phyloP scores from a whole-genome alignment of 2,113 vertebrate species.

The Oncorhynchus gorbuscha region DNA sequence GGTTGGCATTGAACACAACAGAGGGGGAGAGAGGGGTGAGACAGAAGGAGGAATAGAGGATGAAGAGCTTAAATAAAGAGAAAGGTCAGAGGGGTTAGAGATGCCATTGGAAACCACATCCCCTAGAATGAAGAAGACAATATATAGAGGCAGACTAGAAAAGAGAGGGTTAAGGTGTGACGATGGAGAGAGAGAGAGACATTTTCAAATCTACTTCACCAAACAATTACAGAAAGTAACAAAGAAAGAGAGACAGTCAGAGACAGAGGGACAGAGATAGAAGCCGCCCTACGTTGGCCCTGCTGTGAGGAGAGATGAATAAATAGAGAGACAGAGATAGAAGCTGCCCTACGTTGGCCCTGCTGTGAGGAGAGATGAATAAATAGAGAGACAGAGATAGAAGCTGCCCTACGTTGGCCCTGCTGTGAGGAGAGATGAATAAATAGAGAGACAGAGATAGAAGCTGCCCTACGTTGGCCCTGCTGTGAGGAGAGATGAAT shows the following conservation, averaged over 20 bases:
- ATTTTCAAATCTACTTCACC: too few relatives aligned
- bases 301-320: not conserved
- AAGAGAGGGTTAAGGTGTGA: not conserved
- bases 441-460: not conserved
- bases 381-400: slow-evolving; percentile 7
- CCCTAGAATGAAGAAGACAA: not conserved
- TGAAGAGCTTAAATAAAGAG: slow-evolving; percentile 40
- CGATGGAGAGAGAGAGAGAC: not conserved
- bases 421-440: not conserved
- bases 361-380: not conserved
- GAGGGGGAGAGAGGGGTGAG: not conserved
- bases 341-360: not conserved
- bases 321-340: not conserved
- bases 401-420: not conserved
- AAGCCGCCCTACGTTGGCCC: not conserved
- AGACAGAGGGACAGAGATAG: not conserved
- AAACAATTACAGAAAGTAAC: not conserved
- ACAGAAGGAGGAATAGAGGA: slow-evolving; percentile 32
- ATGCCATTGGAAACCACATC: slow-evolving; percentile 31
- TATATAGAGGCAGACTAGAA: slow-evolving; percentile 10
- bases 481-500: slow-evolving; percentile 92
- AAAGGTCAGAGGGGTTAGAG: slow-evolving; percentile 40
- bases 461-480: slow-evolving; percentile 81
- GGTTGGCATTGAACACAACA: slow-evolving; percentile 1
- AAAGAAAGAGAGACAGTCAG: slow-evolving; percentile 3